Evolutionary conservation across 2,113 vertebrate species (phyloP).

Genomic region (Pseudopodoces humilis): DNA sequence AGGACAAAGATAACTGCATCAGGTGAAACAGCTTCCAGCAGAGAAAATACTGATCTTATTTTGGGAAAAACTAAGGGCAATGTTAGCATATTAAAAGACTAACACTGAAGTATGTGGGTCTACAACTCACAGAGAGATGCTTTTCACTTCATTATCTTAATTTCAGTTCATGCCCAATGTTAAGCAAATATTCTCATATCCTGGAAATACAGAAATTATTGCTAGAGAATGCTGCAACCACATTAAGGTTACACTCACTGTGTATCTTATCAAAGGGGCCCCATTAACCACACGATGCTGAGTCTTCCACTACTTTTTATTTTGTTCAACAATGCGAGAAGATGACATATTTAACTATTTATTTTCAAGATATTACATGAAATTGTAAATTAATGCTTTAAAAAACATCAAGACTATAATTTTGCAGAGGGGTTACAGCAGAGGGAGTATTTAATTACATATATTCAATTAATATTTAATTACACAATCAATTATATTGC

Average conservation of each 20-base stretch:
- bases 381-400: background rate
- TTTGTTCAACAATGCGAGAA: accelerated
- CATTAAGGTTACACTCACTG: background rate
- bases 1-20: background rate
- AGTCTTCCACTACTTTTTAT: background rate
- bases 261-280: background rate
- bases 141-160: background rate
- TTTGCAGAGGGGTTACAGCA: background rate
- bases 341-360: background rate
- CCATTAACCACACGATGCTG: background rate
- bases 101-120: background rate
- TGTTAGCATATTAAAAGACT: background rate
- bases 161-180: background rate
- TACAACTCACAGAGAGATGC: background rate
- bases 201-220: background rate
- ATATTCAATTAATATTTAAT: background rate
- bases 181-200: background rate
- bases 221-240: background rate
- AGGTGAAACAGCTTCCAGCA: background rate
- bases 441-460: background rate
- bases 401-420: background rate
- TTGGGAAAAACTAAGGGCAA: background rate
- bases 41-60: background rate
- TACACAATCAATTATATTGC: background rate
- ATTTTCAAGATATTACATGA: background rate